These are phyloP conservation scores for Lucinisca nassula DNA, from an alignment of 2,888 invertebrate species.

Conservation along the genomic window DNA sequence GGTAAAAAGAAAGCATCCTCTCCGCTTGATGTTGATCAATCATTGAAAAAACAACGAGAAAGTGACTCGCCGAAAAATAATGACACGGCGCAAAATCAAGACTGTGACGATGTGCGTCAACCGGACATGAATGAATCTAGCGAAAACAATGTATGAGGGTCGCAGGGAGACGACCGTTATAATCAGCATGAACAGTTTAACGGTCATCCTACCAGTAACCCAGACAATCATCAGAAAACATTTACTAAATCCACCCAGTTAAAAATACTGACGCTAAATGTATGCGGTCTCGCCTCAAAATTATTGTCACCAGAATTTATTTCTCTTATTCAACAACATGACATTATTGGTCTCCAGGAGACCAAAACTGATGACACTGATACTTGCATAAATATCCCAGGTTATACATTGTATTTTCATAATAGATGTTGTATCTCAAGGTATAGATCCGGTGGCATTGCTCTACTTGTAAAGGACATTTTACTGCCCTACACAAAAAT, in stretches of 20 bases:
- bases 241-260: no score
- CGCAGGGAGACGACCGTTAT: no score
- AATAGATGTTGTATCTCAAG: background rate
- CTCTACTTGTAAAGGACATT: background rate
- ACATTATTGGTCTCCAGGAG: background rate
- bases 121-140: no score
- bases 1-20: no score
- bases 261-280: background rate
- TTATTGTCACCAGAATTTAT: background rate
- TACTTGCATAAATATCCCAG: background rate
- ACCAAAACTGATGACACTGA: background rate
- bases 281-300: background rate
- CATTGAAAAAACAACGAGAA: no score
- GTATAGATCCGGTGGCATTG: background rate
- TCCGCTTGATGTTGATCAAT: no score
- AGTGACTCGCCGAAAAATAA: no score
- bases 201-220: background rate
- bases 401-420: background rate
- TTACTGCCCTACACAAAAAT: background rate
- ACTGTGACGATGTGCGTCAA: no score
- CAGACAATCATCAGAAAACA: background rate
- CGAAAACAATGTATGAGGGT: no score
- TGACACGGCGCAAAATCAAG: no score
- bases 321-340: background rate
- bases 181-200: background rate